Percentiles rank a stretch among this genome's conserved stretches.
Conservation (phyloP, 2,113 vertebrate species). For the Clarias batrachus region DNA sequence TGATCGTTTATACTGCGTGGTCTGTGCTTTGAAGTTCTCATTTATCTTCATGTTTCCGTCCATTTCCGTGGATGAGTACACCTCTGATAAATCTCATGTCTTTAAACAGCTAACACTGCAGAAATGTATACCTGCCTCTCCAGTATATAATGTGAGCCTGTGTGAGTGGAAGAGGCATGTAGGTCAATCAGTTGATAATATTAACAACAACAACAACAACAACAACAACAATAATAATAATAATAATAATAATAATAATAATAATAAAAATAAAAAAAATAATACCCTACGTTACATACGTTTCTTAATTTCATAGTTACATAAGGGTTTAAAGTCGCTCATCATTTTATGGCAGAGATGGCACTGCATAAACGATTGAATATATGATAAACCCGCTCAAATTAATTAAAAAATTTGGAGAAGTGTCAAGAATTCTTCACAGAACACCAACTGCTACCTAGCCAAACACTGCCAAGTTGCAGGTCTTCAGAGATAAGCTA, state of each 20-base stretch:
- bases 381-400: not conserved
- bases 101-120: constrained; percentile 45
- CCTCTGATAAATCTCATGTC: constrained; percentile 29
- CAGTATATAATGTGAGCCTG: not conserved
- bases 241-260: not conserved
- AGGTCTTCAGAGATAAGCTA: constrained; percentile 24
- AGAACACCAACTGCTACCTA: constrained; percentile 33
- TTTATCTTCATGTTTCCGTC: constrained; percentile 37
- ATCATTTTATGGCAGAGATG: not conserved
- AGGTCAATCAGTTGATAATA: not conserved
- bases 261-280: not conserved
- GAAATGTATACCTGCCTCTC: constrained; percentile 1
- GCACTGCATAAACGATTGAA: not conserved
- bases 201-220: not conserved
- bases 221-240: not conserved
- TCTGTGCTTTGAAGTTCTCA: constrained; percentile 29
- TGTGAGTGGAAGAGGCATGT: not conserved
- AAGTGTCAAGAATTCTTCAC: constrained; percentile 9
- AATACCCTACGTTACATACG: not conserved
- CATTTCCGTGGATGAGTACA: constrained; percentile 28
- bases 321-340: not conserved
- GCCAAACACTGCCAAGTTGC: constrained; percentile 9
- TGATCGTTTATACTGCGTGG: constrained; percentile 31
- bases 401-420: constrained; percentile 3
- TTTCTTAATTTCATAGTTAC: not conserved